A percentile compares a stretch with the other conserved stretches of the same genome.
Evolutionary conservation across 2,888 invertebrate species (phyloP).

Genomic region (Hypolimnas misippus): DNA sequence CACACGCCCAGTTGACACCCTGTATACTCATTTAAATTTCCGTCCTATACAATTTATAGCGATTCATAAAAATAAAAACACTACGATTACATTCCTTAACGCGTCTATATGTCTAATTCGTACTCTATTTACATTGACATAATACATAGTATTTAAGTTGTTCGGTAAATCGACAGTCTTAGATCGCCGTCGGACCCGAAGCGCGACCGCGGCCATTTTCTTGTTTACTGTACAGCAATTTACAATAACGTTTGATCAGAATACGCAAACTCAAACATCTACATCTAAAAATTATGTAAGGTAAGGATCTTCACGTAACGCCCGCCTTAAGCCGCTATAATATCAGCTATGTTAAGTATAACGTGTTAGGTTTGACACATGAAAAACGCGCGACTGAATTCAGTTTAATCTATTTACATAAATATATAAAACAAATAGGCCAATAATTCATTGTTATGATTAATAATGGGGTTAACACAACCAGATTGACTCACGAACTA

Average conservation of each 20-base stretch:
- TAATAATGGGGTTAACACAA: constrained; percentile 73
- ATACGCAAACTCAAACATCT: constrained; percentile 80
- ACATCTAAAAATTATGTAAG: constrained; percentile 73
- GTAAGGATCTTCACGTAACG: constrained; percentile 74
- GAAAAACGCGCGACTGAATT: constrained; percentile 67
- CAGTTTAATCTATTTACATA: constrained; percentile 46
- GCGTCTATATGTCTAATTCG: constrained; percentile 76
- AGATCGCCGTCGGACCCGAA: constrained; percentile 54
- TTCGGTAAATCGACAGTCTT: constrained; percentile 73
- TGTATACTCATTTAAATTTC: constrained; percentile 37
- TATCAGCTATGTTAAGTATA: constrained; percentile 79
- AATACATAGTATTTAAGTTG: constrained; percentile 76
- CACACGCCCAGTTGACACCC: too few relatives aligned
- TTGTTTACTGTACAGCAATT: constrained; percentile 75
- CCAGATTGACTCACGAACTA: constrained; percentile 57
- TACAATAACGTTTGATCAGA: constrained; percentile 81
- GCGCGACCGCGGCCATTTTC: constrained; percentile 61
- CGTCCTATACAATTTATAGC: constrained; percentile 62
- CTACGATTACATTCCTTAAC: constrained; percentile 75
- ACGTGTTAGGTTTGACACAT: constrained; percentile 70
- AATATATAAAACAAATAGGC: constrained; percentile 72
- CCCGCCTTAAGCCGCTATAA: constrained; percentile 80
- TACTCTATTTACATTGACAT: constrained; percentile 80
- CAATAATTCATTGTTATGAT: constrained; percentile 72
- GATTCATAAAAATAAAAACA: constrained; percentile 72